Conservation (phyloP, 2,888 invertebrate species). For the Chydorus sphaericus region DNA sequence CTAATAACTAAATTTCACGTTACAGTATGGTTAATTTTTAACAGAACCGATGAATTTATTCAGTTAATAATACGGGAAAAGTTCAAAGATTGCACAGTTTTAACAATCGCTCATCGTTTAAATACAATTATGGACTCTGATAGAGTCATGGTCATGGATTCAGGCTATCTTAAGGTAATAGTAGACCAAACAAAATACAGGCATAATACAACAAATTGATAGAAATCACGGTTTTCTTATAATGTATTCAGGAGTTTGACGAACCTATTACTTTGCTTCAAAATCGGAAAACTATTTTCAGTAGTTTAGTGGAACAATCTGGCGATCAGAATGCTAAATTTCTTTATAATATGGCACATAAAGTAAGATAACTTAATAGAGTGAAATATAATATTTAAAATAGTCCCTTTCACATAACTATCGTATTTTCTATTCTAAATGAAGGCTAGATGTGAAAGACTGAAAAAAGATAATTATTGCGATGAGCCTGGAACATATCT, state of each 20-base stretch:
- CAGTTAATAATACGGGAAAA: conserved; percentile 14
- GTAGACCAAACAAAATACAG: too few species aligned
- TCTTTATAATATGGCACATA: too few species aligned
- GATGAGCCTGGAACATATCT: too few species aligned
- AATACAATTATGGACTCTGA: conserved; percentile 16
- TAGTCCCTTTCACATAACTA: too few species aligned
- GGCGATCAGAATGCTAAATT: conserved; percentile 50
- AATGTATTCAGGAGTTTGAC: conserved; percentile 46
- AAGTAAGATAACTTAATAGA: too few species aligned
- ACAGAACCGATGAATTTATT: conserved; percentile 16
- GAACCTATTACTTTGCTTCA: conserved; percentile 53
- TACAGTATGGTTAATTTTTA: background rate
- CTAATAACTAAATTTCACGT: too few species aligned
- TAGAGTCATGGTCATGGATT: conserved; percentile 15
- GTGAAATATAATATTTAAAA: too few species aligned
- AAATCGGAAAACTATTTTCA: conserved; percentile 43
- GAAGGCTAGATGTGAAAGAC: too few species aligned
- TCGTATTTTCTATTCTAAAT: too few species aligned
- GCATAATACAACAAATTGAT: too few species aligned
- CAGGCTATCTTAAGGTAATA: conserved; percentile 19
- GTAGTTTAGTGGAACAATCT: conserved; percentile 51
- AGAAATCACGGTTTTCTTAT: background rate
- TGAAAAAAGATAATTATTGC: too few species aligned
- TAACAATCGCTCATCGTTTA: conserved; percentile 16
- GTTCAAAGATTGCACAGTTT: conserved; percentile 14